Base-by-base conservation (phyloP, 2,888 invertebrate species). In the Pammene aurita region DNA sequence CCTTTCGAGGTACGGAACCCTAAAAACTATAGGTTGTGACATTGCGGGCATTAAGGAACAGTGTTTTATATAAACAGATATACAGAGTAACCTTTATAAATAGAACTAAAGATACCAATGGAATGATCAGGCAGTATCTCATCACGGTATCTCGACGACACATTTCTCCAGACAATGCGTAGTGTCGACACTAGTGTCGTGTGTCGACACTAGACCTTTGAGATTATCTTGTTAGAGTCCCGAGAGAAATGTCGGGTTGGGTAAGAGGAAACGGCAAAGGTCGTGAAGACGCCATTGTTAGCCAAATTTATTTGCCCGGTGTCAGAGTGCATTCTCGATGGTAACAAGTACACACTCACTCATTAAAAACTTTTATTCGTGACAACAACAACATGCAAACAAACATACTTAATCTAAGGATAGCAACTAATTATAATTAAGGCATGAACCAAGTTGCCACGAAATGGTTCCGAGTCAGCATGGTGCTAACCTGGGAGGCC, bases 81-180 rank as follows among this genome's bases (percentile, higher is more conserved):
- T 50, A 42, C 35, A 16, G 16, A 13, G 11, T 61, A 61, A 50
- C 62, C 50, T 62, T 62, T 52, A 48, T 35, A 16, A 48, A n/a
- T 41, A 62, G 48, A 62, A 62, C 41, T 62, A 42, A 66, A 57
- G 38, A 65, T 57, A 56, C 26, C n/a, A 42, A 66, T 16, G 58
- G 34, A 58, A 41, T 42, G 48, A 64, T 67, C 50, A 64, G 35
- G 57, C 57, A 56, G 48, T 68, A 68, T 68, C 68, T 44, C 42
- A 7, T 50, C 68, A 68, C 68, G 68, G 57, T 52, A 68, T 67
- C 67, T 67, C 60, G 18, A 50, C 52, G 63, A 68, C 68, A 64
- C 63, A 68, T 68, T 68, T 68, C 68, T 63, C 68, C 52, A 63
- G 63, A 68, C 68, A 68, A 68, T 68, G 63, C 55, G 57, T 68